phyloP scores from a whole-genome alignment of 2,113 vertebrate genomes.

The Chaetorhynchus papuensis region DNA sequence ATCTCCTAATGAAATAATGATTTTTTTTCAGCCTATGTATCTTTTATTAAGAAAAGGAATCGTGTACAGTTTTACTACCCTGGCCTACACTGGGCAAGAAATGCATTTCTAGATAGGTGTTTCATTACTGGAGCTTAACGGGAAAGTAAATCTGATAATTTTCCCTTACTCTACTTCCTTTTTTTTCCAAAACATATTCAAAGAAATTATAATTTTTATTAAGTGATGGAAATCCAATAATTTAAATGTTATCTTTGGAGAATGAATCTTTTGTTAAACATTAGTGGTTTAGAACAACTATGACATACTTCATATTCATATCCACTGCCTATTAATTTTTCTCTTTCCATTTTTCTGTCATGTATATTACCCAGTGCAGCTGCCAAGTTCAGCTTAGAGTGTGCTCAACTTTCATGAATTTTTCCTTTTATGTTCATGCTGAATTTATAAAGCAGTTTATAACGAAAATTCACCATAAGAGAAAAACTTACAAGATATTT shows the following conservation, averaged over 20 bases:
- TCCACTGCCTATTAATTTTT: neutral
- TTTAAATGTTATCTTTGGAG: neutral
- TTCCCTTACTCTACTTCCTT: neutral
- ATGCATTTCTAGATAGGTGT: neutral
- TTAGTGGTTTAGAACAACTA: neutral
- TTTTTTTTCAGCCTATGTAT: neutral
- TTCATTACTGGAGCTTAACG: neutral
- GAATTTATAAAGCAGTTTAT: neutral
- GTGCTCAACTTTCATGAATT: neutral
- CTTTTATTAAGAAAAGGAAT: neutral
- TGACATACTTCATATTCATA: neutral
- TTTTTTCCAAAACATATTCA: neutral
- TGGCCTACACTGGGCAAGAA: neutral
- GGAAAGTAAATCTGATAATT: neutral
- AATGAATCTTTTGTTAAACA: neutral
- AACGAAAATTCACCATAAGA: neutral
- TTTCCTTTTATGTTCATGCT: constrained; percentile 3
- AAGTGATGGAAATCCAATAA: neutral
- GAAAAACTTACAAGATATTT: constrained; percentile 19
- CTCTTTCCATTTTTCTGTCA: constrained; percentile 5
- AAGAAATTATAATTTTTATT: neutral
- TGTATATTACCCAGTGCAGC: neutral
- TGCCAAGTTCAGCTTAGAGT: neutral
- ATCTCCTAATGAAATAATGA: neutral
- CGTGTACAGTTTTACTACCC: neutral